Conservation (phyloP, 2,888 invertebrate species). For the Idaea aversata region DNA sequence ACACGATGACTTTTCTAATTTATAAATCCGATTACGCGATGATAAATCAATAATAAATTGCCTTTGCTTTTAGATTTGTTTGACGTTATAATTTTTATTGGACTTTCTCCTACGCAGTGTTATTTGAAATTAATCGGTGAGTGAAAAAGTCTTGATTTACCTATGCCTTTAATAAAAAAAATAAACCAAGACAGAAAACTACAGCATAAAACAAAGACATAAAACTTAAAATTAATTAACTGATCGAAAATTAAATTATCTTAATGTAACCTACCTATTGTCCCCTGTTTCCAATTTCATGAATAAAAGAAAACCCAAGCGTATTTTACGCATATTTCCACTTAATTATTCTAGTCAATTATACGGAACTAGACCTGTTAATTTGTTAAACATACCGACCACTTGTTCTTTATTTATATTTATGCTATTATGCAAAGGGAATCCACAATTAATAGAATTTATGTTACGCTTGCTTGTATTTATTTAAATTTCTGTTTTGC, state of each 20-base stretch:
- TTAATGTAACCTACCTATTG: neutral
- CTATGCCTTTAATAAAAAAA: neutral
- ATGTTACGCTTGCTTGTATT: constrained; percentile 1
- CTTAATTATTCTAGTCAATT: neutral
- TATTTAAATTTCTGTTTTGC: neutral
- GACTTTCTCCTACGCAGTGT: neutral
- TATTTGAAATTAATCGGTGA: neutral
- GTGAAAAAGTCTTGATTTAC: neutral
- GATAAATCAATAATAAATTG: neutral
- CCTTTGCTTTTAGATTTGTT: neutral
- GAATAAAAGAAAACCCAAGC: neutral
- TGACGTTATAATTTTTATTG: neutral
- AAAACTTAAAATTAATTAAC: no score
- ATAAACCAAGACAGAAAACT: no score
- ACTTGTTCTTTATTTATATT: neutral
- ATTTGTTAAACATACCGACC: neutral
- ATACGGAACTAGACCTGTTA: neutral
- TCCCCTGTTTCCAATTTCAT: neutral
- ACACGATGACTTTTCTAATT: neutral
- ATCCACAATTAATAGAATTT: neutral
- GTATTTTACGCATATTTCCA: neutral
- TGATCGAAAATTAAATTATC: no score
- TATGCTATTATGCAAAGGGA: constrained; percentile 1
- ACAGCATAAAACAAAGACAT: no score
- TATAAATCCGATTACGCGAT: neutral